phyloP scores from a whole-genome alignment of 2,113 vertebrate species.

The Eublepharis macularius region DNA sequence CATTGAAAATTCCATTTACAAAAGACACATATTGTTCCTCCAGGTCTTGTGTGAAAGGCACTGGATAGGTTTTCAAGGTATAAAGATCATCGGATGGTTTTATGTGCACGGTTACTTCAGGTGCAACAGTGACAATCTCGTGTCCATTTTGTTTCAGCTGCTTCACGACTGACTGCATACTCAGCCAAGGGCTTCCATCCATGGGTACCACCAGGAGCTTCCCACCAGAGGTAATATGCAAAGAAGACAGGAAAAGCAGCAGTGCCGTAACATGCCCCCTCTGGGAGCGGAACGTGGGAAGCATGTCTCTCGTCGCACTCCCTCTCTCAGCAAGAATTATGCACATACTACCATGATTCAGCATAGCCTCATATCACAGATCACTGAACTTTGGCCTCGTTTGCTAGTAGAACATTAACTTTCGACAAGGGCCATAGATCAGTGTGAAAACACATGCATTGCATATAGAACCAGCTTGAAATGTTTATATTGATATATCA shows the following conservation, averaged over 20 bases:
- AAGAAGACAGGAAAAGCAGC: constrained; percentile 24
- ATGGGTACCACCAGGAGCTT: constrained; percentile 84
- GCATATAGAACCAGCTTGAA: no score
- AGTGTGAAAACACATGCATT: no score
- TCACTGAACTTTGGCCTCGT: no score
- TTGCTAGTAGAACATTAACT: no score
- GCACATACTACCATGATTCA: no score
- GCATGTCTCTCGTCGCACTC: no score
- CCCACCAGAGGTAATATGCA: constrained; percentile 55
- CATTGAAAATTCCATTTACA: neutral
- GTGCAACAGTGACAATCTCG: constrained; percentile 71
- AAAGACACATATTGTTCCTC: neutral
- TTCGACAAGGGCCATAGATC: no score
- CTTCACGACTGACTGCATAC: constrained; percentile 67
- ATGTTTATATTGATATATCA: no score
- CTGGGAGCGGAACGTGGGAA: no score
- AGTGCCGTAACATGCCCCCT: fast-evolving
- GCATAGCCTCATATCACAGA: no score
- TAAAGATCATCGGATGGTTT: constrained; percentile 74
- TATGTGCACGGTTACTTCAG: constrained; percentile 75
- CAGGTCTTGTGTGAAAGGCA: constrained; percentile 67
- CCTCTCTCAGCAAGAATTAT: no score
- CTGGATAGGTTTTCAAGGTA: constrained; percentile 56
- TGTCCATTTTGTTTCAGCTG: constrained; percentile 81
- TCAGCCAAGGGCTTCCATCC: constrained; percentile 91